Base-by-base conservation (phyloP, 2,888 invertebrate genomes). In the Acanthoscelides obtectus region DNA sequence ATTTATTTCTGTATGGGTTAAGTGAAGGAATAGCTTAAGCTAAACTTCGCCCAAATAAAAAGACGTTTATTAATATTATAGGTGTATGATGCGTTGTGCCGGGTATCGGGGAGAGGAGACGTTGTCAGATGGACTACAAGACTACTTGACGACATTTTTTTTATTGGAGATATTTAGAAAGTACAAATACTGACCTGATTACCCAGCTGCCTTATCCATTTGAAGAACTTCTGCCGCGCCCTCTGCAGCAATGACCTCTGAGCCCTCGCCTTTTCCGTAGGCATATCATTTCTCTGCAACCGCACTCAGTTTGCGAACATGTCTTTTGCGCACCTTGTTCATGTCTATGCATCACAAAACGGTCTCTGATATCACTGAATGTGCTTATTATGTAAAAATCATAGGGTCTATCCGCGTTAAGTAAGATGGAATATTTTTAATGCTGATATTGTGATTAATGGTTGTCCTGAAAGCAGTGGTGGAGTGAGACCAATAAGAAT, bases 201-300 rank as follows among this genome's bases (percentile, higher is more conserved):
- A 71, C 81, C 78, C 67, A 83, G 78, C 72, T 80, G 80, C 74
- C 86, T 83, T 75, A 87, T 82, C 87, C 87, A 87, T 77, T 81
- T 82, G 72, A 85, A 80, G 72, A 87, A 82, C 81, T 87, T 87
- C 75, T 84, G 84, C 73, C 86, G 82, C 67, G 87, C 86, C 77
- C 85, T 84, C 75, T 85, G 86, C 72, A 86, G 81, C 78, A 87
- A 82, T 74, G 86, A 85, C 80, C 83, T 78, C 71, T 80, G 79
- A 63, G 78, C 74, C 66, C 78, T 75, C 20, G 81, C 74, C 76
- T 77, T 81, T 75, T 81, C 79, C 70, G 79, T 80, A 75, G 82
- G 83, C 83, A 83, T 83, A 79, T 77, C 80, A 77, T 45, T 45
- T 45, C 17, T 17, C 45, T 45, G 5, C 45, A 12, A 45, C 45